Conservation (phyloP, 2,113 vertebrate species). For the Micromys minutus region DNA sequence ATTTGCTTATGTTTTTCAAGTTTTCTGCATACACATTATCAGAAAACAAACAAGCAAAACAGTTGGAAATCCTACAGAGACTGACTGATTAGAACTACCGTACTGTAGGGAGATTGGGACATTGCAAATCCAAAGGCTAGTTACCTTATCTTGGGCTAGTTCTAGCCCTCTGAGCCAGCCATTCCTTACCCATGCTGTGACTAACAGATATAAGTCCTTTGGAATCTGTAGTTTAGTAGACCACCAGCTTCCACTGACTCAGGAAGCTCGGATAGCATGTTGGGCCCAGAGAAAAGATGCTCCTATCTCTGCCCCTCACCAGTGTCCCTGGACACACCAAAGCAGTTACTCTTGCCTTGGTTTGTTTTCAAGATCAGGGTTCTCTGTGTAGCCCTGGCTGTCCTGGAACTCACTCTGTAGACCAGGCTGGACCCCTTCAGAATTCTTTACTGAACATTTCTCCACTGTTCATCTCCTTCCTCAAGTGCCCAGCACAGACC, state of each 20-base stretch:
- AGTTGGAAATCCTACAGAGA: background rate
- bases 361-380: background rate
- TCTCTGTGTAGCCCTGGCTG: background rate
- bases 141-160: background rate
- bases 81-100: too few relatives aligned
- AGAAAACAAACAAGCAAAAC: background rate
- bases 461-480: background rate
- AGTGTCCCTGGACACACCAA: background rate
- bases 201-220: background rate
- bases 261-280: background rate
- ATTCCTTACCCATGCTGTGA: background rate
- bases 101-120: background rate
- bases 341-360: background rate
- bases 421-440: background rate
- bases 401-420: background rate
- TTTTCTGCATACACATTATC: background rate
- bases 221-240: background rate
- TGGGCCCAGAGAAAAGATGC: background rate
- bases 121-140: too few relatives aligned
- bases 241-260: background rate
- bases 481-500: background rate
- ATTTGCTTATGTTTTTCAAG: background rate
- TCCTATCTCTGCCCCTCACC: too few relatives aligned
- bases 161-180: background rate
- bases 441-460: conserved; percentile 14